phyloP scores from a whole-genome alignment of 2,888 invertebrate species.

The Ceriagrion tenellum region DNA sequence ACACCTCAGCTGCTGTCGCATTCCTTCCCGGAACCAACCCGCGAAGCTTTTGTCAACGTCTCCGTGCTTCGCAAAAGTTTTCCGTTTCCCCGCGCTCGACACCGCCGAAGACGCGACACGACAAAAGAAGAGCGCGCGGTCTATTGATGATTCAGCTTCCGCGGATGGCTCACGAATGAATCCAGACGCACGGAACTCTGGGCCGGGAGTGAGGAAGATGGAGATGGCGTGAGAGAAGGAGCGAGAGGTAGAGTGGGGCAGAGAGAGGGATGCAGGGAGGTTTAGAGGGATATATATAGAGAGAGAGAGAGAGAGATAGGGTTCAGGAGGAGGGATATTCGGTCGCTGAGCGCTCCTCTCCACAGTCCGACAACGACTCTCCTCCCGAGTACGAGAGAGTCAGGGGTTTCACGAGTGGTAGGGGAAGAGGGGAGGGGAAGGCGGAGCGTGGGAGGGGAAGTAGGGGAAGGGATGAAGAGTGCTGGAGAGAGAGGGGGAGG shows the following conservation, averaged over 20 bases:
- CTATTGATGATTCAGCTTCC: not conserved
- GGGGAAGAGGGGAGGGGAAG: not conserved
- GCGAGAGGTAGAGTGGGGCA: no score
- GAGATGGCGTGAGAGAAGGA: no score
- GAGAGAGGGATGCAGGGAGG: not conserved
- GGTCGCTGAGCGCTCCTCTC: not conserved
- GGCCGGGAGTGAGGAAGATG: not conserved
- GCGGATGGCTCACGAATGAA: not conserved
- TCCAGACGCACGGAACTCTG: not conserved
- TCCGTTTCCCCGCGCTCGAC: not conserved
- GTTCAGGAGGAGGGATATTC: not conserved
- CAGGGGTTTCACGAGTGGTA: not conserved
- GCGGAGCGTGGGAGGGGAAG: not conserved
- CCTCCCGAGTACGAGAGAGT: not conserved
- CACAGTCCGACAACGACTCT: not conserved
- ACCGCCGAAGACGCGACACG: not conserved
- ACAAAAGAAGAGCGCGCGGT: not conserved
- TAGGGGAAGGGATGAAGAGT: not conserved
- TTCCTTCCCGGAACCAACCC: no score
- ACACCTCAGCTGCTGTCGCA: no score
- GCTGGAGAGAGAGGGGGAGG: not conserved
- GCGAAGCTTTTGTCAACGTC: no score
- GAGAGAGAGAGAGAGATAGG: not conserved
- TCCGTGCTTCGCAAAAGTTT: no score
- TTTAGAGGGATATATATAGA: not conserved